Conservation (phyloP, 1,140 invertebrate genomes). For the Diprion similis region DNA sequence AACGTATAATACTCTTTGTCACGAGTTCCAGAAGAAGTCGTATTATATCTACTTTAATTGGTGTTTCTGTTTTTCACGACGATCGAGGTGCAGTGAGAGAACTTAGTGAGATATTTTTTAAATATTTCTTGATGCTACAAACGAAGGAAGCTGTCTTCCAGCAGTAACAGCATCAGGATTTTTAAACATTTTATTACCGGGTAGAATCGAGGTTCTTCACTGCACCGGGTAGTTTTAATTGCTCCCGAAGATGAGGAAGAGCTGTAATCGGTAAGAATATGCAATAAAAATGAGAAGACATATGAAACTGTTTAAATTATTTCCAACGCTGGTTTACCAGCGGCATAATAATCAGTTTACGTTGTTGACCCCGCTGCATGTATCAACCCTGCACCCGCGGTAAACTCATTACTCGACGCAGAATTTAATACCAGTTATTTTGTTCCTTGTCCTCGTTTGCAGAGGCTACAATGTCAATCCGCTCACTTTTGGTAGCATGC, state of each 20-base stretch:
- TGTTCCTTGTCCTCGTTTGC: too few relatives aligned
- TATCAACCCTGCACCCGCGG: too few relatives aligned
- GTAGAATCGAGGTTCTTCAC: neutral
- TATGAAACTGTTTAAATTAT: neutral
- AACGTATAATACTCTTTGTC: too few relatives aligned
- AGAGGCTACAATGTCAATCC: too few relatives aligned
- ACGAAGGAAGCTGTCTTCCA: neutral
- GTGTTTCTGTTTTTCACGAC: too few relatives aligned
- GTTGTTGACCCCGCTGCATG: neutral
- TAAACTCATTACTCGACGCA: neutral
- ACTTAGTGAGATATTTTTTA: neutral
- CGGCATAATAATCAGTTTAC: neutral
- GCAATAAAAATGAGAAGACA: neutral
- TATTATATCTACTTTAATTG: too few relatives aligned
- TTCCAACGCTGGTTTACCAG: neutral
- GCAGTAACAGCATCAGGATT: neutral
- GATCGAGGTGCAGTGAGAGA: neutral
- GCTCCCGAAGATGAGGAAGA: neutral
- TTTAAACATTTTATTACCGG: neutral
- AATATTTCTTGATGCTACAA: neutral
- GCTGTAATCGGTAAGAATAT: neutral
- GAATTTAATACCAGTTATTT: neutral
- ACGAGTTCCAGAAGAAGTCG: too few relatives aligned
- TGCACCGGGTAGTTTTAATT: neutral
- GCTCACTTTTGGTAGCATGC: too few relatives aligned